Base-by-base conservation (phyloP, 1,140 invertebrate species). In the Lycorma delicatula region DNA sequence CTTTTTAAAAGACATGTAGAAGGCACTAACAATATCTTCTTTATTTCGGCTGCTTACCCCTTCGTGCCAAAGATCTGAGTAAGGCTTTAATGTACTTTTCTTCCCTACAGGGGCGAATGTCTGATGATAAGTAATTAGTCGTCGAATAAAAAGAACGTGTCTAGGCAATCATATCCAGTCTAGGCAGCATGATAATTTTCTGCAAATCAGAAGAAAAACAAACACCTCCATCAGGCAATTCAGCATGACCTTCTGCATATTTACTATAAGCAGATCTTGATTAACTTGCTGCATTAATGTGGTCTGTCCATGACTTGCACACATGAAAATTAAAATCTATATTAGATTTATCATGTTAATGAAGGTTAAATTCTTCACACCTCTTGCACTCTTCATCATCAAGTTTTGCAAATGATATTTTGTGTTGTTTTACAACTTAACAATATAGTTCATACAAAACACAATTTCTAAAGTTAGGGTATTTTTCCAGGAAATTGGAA, bases 381-480 rank as follows among this genome's bases (percentile, higher is more conserved):
- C 28, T 44, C 36, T 61, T 38, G 36, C 61, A 63, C 36, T 63
- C 58, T 44, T 63, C 60, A 27, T 56, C 22, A 26, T 56, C 54
- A 3, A 62, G 22, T 47, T 56, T 60, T 28, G 56, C 36, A 34
- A 64, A 60, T 46, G 49, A 62, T 25, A 64, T 60, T 7, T 56
- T 62, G 53, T 52, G 48, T 49, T 60, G 51, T 20, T 12, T n/a
- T 16, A 62, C n/a, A n/a, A n/a, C n/a, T n/a, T n/a, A n/a, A n/a
- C n/a, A n/a, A n/a, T n/a, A n/a, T n/a, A n/a, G n/a, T n/a, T n/a
- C n/a, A n/a, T n/a, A n/a, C n/a, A n/a, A n/a, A n/a, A n/a, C 41
- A 22, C 34, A 20, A 23, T 48, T 11, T 31, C 41, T 26, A 52
- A 27, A 0, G 31, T 31, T 25, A n/a, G 54, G 58, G 55, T 58